Conservation (phyloP, 2,888 invertebrate species). For the Ennomos quercinarius region DNA sequence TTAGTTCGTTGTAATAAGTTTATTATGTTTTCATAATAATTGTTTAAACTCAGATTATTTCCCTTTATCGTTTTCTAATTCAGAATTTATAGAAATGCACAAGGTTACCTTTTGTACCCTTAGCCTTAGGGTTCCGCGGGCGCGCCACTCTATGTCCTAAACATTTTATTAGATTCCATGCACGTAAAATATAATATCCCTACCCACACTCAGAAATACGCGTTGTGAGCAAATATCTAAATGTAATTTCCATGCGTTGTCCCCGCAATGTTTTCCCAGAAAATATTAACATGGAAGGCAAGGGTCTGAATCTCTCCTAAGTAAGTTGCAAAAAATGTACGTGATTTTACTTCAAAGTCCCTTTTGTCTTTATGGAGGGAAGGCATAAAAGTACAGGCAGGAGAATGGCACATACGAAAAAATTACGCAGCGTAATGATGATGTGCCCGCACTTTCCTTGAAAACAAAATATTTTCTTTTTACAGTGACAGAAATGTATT, state of each 20-base stretch:
- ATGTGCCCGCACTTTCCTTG: slow-evolving; percentile 80
- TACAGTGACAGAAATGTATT: slow-evolving; percentile 79
- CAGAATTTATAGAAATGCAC: too few species aligned
- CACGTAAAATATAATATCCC: slow-evolving; percentile 85
- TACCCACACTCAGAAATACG: slow-evolving; percentile 80
- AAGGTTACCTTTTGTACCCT: slow-evolving; percentile 1
- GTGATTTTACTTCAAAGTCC: slow-evolving; percentile 86
- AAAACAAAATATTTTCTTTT: slow-evolving; percentile 81
- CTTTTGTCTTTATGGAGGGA: slow-evolving; percentile 85
- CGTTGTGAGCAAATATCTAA: slow-evolving; percentile 84
- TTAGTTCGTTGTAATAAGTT: too few species aligned
- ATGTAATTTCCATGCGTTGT: slow-evolving; percentile 86
- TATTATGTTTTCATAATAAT: too few species aligned
- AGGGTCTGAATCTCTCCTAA: slow-evolving; percentile 85
- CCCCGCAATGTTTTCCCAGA: slow-evolving; percentile 85
- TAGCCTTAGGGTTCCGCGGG: slow-evolving; percentile 26
- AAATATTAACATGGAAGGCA: slow-evolving; percentile 85
- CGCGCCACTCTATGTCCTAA: slow-evolving; percentile 66
- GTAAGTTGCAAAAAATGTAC: slow-evolving; percentile 86
- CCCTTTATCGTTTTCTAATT: too few species aligned
- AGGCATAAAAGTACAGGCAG: slow-evolving; percentile 83
- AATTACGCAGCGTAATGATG: slow-evolving; percentile 84
- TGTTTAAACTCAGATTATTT: too few species aligned
- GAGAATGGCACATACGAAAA: slow-evolving; percentile 83
- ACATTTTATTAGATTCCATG: slow-evolving; percentile 83